A percentile compares a stretch with the other conserved stretches of the same genome.
phyloP scores from a whole-genome alignment of 2,113 vertebrate genomes.

The Atractosteus spatula region DNA sequence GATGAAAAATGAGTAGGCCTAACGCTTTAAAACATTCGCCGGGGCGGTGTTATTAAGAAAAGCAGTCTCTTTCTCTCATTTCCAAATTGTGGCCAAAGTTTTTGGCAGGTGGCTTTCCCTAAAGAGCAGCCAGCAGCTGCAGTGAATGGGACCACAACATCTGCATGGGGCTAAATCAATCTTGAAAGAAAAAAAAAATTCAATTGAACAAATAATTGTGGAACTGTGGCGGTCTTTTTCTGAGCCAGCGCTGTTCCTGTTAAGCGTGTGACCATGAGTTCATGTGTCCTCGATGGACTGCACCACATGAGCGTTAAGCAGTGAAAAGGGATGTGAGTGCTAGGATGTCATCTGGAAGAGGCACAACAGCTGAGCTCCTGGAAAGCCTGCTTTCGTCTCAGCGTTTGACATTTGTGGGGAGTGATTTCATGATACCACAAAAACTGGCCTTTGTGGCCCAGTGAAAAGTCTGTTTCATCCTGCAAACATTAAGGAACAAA shows the following conservation, averaged over 20 bases:
- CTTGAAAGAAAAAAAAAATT: background rate
- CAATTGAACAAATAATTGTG: constrained; percentile 11
- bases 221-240: constrained; percentile 8
- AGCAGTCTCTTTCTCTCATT: constrained; percentile 15
- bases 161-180: background rate
- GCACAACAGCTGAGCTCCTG: background rate
- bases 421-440: too few species aligned
- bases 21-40: background rate
- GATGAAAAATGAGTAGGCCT: too few species aligned
- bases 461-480: too few species aligned
- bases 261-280: background rate
- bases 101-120: constrained; percentile 9
- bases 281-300: too few species aligned
- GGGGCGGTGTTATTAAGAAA: constrained; percentile 16
- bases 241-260: constrained; percentile 2
- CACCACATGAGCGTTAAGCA: too few species aligned
- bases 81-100: constrained; percentile 8
- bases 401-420: too few species aligned
- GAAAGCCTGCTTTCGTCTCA: background rate
- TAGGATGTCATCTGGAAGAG: too few species aligned
- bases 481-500: too few species aligned
- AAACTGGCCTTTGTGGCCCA: too few species aligned
- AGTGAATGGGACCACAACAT: background rate
- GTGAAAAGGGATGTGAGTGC: too few species aligned
- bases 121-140: background rate